Evolutionary conservation across 2,113 vertebrate genomes (phyloP), one percentile per base, ranked within the genome.

Genomic region (Merops nubicus): DNA sequence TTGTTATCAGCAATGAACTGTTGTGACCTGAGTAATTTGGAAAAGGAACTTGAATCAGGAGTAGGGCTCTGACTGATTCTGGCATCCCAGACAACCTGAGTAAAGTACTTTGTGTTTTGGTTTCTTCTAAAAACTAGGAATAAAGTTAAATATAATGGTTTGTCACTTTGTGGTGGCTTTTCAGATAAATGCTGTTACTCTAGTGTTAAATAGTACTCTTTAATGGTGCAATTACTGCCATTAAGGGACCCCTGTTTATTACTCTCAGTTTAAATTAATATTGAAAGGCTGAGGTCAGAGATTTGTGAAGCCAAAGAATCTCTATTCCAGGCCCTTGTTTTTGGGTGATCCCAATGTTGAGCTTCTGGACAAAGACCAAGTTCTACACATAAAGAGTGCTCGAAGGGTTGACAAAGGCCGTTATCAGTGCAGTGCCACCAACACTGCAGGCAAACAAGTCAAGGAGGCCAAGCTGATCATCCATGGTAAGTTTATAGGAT

Each of bases 361-460:
- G 91, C 96, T 99, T 85, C 96, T 95, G 74, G 98, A 99, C 87
- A 97, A 87, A 90, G 98, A 98, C 77, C 99, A 99, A 97, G 86
- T 98, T 88, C 96, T 99, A 70, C 98, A 90, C 93, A 98, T 99
- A 89, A 99, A 98, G 96, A 98, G 94, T 20, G 97, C 98, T 22
- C 98, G 98, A 74, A 98, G 99, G 68, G 97, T 98, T 69, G 99
- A 99, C 96, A 99, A 99, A 96, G 99, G 99, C 2, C 98, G 96
- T 36, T 99, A 99, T 88, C 99, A 99, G 89, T 99, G 99, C 79
- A 97, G 98, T 5, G 99, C 98, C 59, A 97, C 97, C 45, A 99
- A 99, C 70, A 68, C 98, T 47, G 99, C 99, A 51, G 99, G 99
- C 45, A 99, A 99, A 80, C 98, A 99, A 96, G 96, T 98, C 85